Evolutionary conservation across 2,888 invertebrate species (phyloP).

Genomic region (Melanophora roralis): DNA sequence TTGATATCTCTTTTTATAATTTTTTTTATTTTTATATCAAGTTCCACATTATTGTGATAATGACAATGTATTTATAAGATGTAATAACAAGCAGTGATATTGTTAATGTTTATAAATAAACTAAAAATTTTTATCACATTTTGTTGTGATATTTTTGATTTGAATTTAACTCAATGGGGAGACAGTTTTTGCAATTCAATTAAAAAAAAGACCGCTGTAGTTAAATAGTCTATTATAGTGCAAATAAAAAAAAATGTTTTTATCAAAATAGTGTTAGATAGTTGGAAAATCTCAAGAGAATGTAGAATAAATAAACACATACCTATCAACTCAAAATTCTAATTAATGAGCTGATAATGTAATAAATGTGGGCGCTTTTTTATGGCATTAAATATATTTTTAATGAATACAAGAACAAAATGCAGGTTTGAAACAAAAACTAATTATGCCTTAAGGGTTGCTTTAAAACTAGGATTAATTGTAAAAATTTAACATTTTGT

Average conservation of each 20-base stretch:
- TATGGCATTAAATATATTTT: too few relatives aligned
- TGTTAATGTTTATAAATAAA: conserved; percentile 36
- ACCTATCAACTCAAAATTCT: background rate
- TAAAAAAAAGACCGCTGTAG: background rate
- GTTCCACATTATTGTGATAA: conserved; percentile 36
- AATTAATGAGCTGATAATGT: background rate
- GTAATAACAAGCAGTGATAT: conserved; percentile 55
- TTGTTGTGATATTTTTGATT: conserved; percentile 16
- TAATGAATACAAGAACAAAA: too few relatives aligned
- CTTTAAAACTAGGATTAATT: too few relatives aligned
- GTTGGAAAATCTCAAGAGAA: conserved; percentile 23
- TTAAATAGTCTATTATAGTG: background rate
- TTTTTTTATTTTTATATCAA: background rate
- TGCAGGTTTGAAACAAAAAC: too few relatives aligned
- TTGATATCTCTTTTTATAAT: background rate
- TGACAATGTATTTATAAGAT: conserved; percentile 50
- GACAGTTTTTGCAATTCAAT: conserved; percentile 24
- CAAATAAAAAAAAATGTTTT: conserved; percentile 13
- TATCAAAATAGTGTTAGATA: conserved; percentile 42
- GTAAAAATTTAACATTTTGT: too few relatives aligned
- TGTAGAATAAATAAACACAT: background rate
- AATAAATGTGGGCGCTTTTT: too few relatives aligned
- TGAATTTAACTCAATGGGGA: conserved; percentile 24
- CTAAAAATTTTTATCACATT: conserved; percentile 2
- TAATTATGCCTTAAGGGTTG: too few relatives aligned